Evolutionary conservation across 1,140 invertebrate species (phyloP), one percentile per base, ranked within the genome.

Genomic region (Heliconius hewitsoni): DNA sequence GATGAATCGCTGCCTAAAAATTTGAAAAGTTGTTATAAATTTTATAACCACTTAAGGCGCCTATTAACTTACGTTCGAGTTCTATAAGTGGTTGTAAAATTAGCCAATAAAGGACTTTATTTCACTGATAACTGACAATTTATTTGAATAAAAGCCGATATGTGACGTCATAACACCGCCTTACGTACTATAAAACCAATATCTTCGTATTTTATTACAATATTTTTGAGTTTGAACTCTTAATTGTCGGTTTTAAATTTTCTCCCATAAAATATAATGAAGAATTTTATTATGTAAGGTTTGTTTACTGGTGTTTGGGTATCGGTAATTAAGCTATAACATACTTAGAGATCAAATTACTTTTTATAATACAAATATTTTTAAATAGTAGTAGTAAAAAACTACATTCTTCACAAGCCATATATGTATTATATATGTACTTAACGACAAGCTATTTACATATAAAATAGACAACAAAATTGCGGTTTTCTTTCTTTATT

Each of bases 71-170:
- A 74, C 78, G 73, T 79, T 71, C 34, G 57, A 77, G 75, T 78
- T 74, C 74, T 80, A 75, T 83, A 82, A 82, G 78, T 74, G 78
- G 82, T 73, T 80, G 73, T 83, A 83, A 83, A 83, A 83, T 83
- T 83, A 82, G 76, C 81, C 76, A 77, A 83, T 83, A 78, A 81
- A 77, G 81, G 80, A 81, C 78, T 78, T 81, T 80, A 83, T 71
- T 78, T 75, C 76, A 71, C 80, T 81, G 80, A 81, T 81, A 81
- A 81, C 66, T 81, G 76, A 75, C 76, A 74, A 50, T 81, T 77
- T 81, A 81, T 78, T 78, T 75, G 66, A 81, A 75, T 80, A 76
- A 80, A 80, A 73, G 74, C 71, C 71, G 60, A 66, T 73, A 76
- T 37, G 39, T 66, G n/a, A 73, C 79, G 71, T 80, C 79, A 80